phyloP scores from a whole-genome alignment of 1,140 invertebrate species.

The Aphelenchoides besseyi region DNA sequence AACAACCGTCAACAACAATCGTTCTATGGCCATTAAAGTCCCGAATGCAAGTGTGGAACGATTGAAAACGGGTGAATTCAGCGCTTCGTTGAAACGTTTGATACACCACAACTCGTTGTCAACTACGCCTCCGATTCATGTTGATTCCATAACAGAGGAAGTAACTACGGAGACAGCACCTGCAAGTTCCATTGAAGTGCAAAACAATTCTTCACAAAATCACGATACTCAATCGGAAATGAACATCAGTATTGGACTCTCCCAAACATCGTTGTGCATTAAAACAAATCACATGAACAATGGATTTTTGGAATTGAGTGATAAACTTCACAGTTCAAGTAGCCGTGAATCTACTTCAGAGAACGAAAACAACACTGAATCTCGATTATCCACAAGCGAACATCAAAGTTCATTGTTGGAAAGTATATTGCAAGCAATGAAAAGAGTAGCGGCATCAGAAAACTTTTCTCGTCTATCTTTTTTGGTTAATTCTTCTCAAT shows the following conservation, averaged over 20 bases:
- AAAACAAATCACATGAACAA: not conserved
- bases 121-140: not conserved
- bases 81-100: constrained; percentile 2
- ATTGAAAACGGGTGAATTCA: constrained; percentile 1
- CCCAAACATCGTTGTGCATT: not conserved
- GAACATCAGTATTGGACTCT: not conserved
- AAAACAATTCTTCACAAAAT: not conserved
- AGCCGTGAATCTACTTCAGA: not conserved
- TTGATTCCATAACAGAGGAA: constrained; percentile 8
- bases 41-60: not conserved
- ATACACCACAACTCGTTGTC: constrained; percentile 1
- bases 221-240: not conserved
- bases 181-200: not conserved
- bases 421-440: constrained; percentile 12
- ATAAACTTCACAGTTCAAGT: not conserved
- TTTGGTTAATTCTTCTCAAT: not conserved
- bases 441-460: constrained; percentile 1
- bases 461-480: not conserved
- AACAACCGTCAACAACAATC: constrained; percentile 13
- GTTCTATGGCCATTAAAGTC: not conserved
- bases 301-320: not conserved
- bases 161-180: not conserved
- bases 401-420: constrained; percentile 2
- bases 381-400: not conserved
- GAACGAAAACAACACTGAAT: not conserved